These are phyloP conservation scores for Steatornis caripensis DNA, from an alignment of 2,113 vertebrate genomes.

Conservation along the genomic window DNA sequence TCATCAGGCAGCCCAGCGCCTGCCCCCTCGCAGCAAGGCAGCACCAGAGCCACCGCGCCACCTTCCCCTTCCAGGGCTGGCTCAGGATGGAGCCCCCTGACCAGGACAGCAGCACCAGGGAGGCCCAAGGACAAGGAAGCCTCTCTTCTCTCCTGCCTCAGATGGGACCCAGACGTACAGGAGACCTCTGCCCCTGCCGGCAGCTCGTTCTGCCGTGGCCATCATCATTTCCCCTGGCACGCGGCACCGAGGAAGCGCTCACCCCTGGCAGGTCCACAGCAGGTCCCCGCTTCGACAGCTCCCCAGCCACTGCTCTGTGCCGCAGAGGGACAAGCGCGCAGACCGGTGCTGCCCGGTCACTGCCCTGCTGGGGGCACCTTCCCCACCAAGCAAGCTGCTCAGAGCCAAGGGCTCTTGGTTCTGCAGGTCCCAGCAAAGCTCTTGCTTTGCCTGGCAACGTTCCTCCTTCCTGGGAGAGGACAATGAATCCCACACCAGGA, in stretches of 20 bases:
- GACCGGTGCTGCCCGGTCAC: background rate
- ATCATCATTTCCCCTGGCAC: rapidly evolving
- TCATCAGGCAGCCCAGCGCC: background rate
- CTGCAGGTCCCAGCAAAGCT: background rate
- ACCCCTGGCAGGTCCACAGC: background rate
- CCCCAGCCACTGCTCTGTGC: background rate
- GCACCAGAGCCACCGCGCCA: rapidly evolving
- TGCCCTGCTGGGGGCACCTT: too few species aligned
- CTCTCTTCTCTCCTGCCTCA: background rate
- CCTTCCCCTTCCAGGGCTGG: background rate
- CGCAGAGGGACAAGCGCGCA: rapidly evolving
- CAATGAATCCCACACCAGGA: background rate
- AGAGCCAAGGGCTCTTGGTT: background rate
- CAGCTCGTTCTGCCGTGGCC: background rate
- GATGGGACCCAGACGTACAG: rapidly evolving
- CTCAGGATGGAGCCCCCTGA: background rate
- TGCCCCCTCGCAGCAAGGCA: too few species aligned
- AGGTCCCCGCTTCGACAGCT: background rate
- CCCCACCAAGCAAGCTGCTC: background rate
- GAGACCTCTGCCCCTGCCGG: rapidly evolving
- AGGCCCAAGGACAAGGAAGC: rapidly evolving
- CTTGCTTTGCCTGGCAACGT: background rate
- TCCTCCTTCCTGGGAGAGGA: background rate
- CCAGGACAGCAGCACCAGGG: background rate
- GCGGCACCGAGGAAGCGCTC: rapidly evolving